Conservation (phyloP, 1,140 invertebrate species). For the Bombyx mori region DNA sequence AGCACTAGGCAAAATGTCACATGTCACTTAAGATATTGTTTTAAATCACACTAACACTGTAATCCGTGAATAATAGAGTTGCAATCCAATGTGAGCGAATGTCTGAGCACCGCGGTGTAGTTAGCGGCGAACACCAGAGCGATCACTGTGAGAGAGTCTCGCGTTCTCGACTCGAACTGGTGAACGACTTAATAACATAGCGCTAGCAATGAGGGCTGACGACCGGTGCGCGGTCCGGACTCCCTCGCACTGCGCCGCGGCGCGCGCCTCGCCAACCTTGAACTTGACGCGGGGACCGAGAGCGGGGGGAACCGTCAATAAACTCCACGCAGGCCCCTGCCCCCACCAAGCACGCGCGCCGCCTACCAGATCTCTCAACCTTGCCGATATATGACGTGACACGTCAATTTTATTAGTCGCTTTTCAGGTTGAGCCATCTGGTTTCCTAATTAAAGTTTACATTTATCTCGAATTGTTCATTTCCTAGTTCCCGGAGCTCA, state of each 20-base stretch:
- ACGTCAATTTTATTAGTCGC: constrained; percentile 19
- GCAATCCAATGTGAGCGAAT: constrained; percentile 43
- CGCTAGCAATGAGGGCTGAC: constrained; percentile 68
- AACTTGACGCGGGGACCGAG: constrained; percentile 75
- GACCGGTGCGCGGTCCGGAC: constrained; percentile 69
- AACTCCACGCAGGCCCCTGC: constrained; percentile 64
- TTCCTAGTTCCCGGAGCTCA: too few relatives aligned
- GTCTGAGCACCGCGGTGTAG: constrained; percentile 25
- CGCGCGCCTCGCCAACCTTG: constrained; percentile 78
- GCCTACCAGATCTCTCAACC: constrained; percentile 19
- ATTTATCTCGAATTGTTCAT: too few relatives aligned
- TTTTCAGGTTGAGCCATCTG: constrained; percentile 6
- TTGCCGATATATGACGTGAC: constrained; percentile 20
- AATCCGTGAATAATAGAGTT: constrained; percentile 46
- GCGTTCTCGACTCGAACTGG: constrained; percentile 52
- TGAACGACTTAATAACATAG: constrained; percentile 56
- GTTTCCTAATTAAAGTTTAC: too few relatives aligned
- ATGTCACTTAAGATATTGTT: constrained; percentile 43
- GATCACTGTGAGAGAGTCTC: constrained; percentile 41
- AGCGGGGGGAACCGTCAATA: constrained; percentile 58
- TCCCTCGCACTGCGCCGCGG: constrained; percentile 72
- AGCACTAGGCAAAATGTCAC: constrained; percentile 45
- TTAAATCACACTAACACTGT: constrained; percentile 47
- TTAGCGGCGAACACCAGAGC: constrained; percentile 31
- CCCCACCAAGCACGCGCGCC: constrained; percentile 27